phyloP scores from a whole-genome alignment of 2,888 invertebrate species.

The Hydrotaea diabolus region DNA sequence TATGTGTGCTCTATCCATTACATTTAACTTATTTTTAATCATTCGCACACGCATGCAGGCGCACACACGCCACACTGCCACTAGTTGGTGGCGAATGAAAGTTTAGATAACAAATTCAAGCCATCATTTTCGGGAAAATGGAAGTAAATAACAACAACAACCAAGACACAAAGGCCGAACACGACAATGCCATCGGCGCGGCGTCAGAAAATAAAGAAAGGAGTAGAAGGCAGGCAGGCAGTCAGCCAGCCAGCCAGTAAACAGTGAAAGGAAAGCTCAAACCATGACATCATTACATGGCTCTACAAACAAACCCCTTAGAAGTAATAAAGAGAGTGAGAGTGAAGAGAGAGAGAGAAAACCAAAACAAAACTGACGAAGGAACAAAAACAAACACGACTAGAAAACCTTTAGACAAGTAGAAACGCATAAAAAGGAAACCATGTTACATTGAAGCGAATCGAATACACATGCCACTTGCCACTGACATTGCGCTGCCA shows the following conservation, averaged over 20 bases:
- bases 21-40: conserved; percentile 32
- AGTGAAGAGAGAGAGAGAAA: not conserved
- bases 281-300: conserved; percentile 68
- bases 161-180: not conserved
- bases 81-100: conserved; percentile 33
- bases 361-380: conserved; percentile 41
- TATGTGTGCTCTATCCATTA: not conserved
- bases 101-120: conserved; percentile 2
- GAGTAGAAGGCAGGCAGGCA: not conserved
- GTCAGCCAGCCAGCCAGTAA: not conserved
- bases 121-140: not conserved
- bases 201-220: not conserved
- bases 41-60: conserved; percentile 15
- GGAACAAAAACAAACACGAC: conserved; percentile 42
- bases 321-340: not conserved
- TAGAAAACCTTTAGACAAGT: conserved; percentile 28
- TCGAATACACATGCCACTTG: not conserved
- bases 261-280: conserved; percentile 58
- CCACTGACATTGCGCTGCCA: too few relatives aligned
- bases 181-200: not conserved
- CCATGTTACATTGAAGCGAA: conserved; percentile 25
- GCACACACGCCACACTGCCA: conserved; percentile 22
- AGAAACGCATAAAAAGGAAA: conserved; percentile 37
- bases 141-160: not conserved
- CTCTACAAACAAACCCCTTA: conserved; percentile 28